Evolutionary conservation across 2,797 vertebrate species (phyloP).

Genomic region (Halcyon leucocephala): DNA sequence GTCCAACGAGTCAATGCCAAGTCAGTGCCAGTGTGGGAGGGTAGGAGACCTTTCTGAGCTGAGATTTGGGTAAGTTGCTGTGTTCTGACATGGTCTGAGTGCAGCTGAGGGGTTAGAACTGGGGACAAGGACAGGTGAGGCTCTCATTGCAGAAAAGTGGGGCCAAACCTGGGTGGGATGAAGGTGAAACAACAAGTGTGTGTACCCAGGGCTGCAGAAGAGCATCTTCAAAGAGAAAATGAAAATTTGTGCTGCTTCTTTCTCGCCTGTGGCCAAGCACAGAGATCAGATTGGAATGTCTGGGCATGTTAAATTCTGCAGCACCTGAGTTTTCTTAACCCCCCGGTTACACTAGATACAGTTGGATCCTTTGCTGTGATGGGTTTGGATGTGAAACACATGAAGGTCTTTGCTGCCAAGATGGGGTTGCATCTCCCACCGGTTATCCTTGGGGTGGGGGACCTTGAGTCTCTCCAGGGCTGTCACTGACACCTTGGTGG

Average conservation of each 20-base stretch:
- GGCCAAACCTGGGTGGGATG: neutral
- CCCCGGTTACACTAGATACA: neutral
- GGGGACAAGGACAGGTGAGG: accelerated
- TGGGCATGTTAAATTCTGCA: neutral
- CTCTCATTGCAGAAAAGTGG: neutral
- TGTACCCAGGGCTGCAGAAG: neutral
- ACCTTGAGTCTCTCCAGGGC: neutral
- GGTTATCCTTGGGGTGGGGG: accelerated
- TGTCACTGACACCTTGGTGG: neutral
- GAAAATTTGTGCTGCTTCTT: neutral
- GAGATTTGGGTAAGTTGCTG: neutral
- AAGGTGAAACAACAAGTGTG: neutral
- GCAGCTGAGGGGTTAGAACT: neutral
- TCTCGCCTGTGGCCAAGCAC: neutral
- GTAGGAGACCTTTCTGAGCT: neutral
- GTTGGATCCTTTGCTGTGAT: neutral
- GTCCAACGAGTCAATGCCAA: neutral
- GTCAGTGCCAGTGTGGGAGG: accelerated
- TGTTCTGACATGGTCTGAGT: accelerated
- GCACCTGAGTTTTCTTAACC: neutral
- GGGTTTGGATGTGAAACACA: neutral
- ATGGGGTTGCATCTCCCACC: neutral
- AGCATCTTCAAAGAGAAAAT: neutral
- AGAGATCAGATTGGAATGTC: neutral
- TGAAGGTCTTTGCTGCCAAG: accelerated